A percentile compares a stretch with the other conserved stretches of the same genome.
Evolutionary conservation across 2,797 vertebrate genomes (phyloP).

Genomic region (Furcifer pardalis): DNA sequence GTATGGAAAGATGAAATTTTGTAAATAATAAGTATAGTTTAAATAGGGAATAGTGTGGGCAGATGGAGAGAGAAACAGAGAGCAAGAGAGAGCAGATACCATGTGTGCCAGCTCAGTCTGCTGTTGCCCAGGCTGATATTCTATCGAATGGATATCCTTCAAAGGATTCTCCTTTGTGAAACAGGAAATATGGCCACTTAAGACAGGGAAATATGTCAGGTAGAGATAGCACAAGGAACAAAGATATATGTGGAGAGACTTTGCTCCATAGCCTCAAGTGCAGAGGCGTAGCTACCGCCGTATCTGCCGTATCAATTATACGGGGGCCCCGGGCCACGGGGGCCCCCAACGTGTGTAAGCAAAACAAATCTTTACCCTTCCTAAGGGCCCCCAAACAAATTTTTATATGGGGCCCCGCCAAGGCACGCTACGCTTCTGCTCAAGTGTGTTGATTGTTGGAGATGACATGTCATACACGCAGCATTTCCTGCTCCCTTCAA

Average conservation of each 20-base stretch:
- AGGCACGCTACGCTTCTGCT: too few relatives aligned
- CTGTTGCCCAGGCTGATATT: background rate
- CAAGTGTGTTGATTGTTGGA: background rate
- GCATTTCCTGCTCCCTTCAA: too few relatives aligned
- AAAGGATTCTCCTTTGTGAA: background rate
- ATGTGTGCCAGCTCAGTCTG: background rate
- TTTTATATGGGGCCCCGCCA: too few relatives aligned
- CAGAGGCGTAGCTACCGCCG: too few relatives aligned
- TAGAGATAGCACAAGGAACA: background rate
- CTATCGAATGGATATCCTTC: background rate
- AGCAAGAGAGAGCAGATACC: background rate
- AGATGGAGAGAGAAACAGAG: background rate
- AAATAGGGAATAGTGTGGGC: background rate
- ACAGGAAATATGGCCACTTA: background rate
- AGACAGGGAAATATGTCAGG: background rate
- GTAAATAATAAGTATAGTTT: background rate
- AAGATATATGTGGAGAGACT: background rate
- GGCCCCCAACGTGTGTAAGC: too few relatives aligned
- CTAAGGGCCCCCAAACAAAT: too few relatives aligned
- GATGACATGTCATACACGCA: background rate
- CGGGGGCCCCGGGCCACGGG: too few relatives aligned
- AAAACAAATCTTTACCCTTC: too few relatives aligned
- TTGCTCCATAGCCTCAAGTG: background rate
- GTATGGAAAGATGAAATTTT: background rate
- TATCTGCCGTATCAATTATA: too few relatives aligned